phyloP scores from a whole-genome alignment of 2,888 invertebrate species.

The Cactoblastis cactorum region DNA sequence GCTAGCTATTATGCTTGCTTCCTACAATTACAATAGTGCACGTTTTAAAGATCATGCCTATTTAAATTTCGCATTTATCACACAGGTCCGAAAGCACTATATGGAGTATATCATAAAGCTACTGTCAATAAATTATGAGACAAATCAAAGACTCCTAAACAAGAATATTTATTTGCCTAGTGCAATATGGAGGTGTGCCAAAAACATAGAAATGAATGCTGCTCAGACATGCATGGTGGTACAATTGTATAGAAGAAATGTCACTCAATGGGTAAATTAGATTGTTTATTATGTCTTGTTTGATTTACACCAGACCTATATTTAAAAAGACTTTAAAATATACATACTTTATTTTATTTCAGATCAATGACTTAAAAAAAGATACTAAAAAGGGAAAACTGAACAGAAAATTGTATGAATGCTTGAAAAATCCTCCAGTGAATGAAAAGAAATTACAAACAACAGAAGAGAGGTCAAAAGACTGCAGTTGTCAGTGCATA shows the following conservation, averaged over 20 bases:
- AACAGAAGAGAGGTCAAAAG: slow-evolving; percentile 25
- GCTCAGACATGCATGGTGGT: slow-evolving; percentile 66
- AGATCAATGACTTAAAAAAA: slow-evolving; percentile 61
- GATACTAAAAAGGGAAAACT: slow-evolving; percentile 58
- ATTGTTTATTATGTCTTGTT: background rate
- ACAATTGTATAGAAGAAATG: slow-evolving; percentile 63
- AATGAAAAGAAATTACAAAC: slow-evolving; percentile 61
- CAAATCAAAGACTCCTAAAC: slow-evolving; percentile 53
- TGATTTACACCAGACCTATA: too few relatives aligned
- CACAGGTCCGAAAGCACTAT: slow-evolving; percentile 70
- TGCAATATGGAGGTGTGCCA: slow-evolving; percentile 72
- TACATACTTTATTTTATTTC: slow-evolving; percentile 21
- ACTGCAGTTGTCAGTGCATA: slow-evolving; percentile 52
- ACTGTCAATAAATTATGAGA: slow-evolving; percentile 63
- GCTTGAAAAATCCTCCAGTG: slow-evolving; percentile 44
- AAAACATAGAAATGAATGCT: slow-evolving; percentile 62
- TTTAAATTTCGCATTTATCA: slow-evolving; percentile 17
- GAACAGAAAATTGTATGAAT: slow-evolving; percentile 53
- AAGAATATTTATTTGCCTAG: slow-evolving; percentile 67
- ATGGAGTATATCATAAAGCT: slow-evolving; percentile 66
- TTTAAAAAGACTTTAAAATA: too few relatives aligned
- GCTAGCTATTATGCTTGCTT: slow-evolving; percentile 13
- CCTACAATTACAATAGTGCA: background rate
- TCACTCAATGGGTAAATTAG: slow-evolving; percentile 49
- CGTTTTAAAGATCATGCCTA: background rate